Conservation (phyloP, 2,888 invertebrate genomes). For the Tipula lateralis region DNA sequence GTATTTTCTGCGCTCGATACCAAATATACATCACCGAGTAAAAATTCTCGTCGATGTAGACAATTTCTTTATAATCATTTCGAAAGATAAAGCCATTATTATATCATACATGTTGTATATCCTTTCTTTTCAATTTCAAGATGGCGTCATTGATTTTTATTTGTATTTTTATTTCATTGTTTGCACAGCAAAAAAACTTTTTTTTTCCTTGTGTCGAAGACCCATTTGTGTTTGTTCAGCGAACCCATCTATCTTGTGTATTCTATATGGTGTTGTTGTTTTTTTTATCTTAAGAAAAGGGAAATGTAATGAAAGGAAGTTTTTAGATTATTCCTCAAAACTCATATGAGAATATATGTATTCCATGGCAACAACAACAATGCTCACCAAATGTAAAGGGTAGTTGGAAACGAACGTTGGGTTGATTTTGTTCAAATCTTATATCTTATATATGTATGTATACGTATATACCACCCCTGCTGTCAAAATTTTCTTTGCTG, state of each 20-base stretch:
- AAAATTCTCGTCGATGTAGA: background rate
- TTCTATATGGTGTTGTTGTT: background rate
- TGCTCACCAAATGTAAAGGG: background rate
- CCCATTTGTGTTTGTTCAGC: constrained; percentile 30
- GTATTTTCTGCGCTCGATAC: background rate
- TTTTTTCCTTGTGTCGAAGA: background rate
- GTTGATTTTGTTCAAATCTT: background rate
- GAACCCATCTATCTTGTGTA: constrained; percentile 28
- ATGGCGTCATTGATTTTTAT: constrained; percentile 28
- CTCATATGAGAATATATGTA: background rate
- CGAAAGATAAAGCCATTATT: constrained; percentile 25
- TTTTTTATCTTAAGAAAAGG: background rate
- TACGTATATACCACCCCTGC: background rate
- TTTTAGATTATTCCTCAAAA: constrained; percentile 19
- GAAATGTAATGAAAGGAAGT: background rate
- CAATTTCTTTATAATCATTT: constrained; percentile 19
- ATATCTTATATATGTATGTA: background rate
- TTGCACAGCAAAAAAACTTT: background rate
- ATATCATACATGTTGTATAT: constrained; percentile 12
- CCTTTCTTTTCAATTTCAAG: constrained; percentile 27
- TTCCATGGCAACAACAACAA: background rate
- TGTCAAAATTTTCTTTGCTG: background rate
- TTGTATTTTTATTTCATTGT: constrained; percentile 27
- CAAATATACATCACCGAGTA: background rate
- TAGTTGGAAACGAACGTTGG: background rate